phyloP scores from a whole-genome alignment of 2,888 invertebrate genomes.

The Hydropsyche betteni region DNA sequence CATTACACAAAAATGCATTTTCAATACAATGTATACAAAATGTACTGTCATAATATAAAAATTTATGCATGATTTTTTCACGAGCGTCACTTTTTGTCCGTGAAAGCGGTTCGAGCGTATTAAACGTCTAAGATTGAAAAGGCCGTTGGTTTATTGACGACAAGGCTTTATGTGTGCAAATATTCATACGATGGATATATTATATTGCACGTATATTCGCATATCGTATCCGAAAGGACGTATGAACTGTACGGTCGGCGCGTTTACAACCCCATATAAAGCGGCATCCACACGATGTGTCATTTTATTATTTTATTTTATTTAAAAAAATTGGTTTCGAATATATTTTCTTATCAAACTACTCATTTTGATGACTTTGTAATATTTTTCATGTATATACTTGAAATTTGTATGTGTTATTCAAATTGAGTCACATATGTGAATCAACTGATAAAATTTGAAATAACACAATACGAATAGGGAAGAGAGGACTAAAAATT shows the following conservation, averaged over 20 bases:
- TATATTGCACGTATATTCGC: conserved; percentile 13
- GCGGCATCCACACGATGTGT: not conserved
- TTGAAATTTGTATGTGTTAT: not conserved
- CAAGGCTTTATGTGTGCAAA: conserved; percentile 7
- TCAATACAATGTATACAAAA: conserved; percentile 6
- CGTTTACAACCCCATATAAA: not conserved
- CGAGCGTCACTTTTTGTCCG: conserved; percentile 11
- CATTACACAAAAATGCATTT: not conserved
- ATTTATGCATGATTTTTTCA: conserved; percentile 7
- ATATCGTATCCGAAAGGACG: conserved; percentile 7
- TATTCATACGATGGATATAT: not conserved
- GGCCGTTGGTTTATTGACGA: conserved; percentile 32
- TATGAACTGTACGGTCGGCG: not conserved
- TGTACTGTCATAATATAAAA: conserved; percentile 2
- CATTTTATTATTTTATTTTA: too few species aligned
- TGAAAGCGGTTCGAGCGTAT: conserved; percentile 12
- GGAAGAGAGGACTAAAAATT: too few species aligned
- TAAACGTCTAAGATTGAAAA: conserved; percentile 31
- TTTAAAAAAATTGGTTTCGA: too few species aligned
- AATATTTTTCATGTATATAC: not conserved
- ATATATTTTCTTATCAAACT: too few species aligned
- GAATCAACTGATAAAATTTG: too few species aligned
- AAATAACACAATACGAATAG: too few species aligned
- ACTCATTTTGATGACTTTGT: too few species aligned
- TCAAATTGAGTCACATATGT: too few species aligned